These are phyloP conservation scores for Melanophora roralis DNA, from an alignment of 2,888 invertebrate species.

Conservation along the genomic window DNA sequence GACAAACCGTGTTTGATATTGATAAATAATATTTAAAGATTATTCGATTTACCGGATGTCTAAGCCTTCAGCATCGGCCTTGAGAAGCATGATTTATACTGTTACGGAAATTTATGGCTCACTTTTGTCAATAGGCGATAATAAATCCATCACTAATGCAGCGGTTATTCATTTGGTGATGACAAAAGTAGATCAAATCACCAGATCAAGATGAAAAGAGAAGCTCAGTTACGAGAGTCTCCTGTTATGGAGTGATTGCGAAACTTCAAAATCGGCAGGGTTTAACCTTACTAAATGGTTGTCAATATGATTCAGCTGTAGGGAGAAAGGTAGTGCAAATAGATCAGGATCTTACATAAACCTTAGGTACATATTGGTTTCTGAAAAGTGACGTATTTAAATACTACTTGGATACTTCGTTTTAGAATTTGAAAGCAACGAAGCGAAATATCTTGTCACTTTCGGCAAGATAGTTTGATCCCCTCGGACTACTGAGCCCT, in stretches of 20 bases:
- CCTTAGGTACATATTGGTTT: conserved; percentile 12
- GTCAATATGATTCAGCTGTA: no score
- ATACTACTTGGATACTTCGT: conserved; percentile 8
- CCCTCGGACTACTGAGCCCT: background rate
- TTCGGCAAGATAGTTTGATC: conserved; percentile 17
- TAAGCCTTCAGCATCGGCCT: background rate
- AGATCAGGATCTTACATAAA: no score
- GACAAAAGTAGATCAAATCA: no score
- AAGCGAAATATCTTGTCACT: conserved; percentile 15
- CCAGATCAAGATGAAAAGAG: no score
- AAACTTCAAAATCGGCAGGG: background rate
- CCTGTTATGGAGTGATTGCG: no score
- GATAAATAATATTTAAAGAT: background rate
- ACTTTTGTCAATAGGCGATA: no score
- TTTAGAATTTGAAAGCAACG: background rate
- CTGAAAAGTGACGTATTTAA: conserved; percentile 21
- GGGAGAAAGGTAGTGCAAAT: no score
- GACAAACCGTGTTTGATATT: background rate
- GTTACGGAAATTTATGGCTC: no score
- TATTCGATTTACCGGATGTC: background rate
- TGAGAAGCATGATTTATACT: background rate
- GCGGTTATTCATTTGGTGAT: no score
- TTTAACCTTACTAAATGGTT: background rate
- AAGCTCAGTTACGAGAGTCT: no score
- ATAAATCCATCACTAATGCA: no score